Base-by-base conservation (phyloP, 2,888 invertebrate genomes). In the Drosophila diplacantha region DNA sequence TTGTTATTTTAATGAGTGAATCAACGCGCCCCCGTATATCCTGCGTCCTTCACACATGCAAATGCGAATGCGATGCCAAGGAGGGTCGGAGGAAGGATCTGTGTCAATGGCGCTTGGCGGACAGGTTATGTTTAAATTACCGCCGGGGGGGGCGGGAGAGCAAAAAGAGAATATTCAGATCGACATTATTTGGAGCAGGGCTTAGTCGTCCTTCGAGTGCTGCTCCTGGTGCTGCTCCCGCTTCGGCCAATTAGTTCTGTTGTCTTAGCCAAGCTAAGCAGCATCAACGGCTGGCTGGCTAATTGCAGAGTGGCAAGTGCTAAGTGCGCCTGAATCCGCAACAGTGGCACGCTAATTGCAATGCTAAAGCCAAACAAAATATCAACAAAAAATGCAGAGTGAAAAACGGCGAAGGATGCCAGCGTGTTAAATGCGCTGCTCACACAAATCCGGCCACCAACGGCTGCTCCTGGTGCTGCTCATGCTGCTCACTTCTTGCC, bases 291-390 rank as follows among this genome's bases (percentile, higher is more conserved):
- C 49, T 54, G 65, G 57, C 49, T 49, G 65, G 73, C 81, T 81
- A 79, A 83, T 79, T 83, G 81, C 75, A 46, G 31, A 56, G 71
- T 65, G 72, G 71, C 77, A 80, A 81, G 68, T 46, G 75, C 52
- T 32, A 26, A 41, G 53, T 38, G 31, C 61, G 31, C 55, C 56
- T 35, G 35, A 57, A 60, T 61, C 62, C 53, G 55, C 59, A 73
- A 71, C 69, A 73, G 62, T 82, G 67, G 57, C 71, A 44, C 54
- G 78, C 78, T 79, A 83, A 79, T 79, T 79, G 83, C 81, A 75
- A 75, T 83, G 81, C 71, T 73, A 79, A 83, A 75, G 78, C 75
- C 78, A 83, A 78, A 69, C 53, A 68, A 74, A 77, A 69, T 58
- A 69, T 49, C 63, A 44, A 68, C 52, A 39, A 72, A 61, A 74